Percentiles rank a stretch among this genome's conserved stretches.
phyloP scores from a whole-genome alignment of 2,797 vertebrate species.

The Babyrousa celebensis region DNA sequence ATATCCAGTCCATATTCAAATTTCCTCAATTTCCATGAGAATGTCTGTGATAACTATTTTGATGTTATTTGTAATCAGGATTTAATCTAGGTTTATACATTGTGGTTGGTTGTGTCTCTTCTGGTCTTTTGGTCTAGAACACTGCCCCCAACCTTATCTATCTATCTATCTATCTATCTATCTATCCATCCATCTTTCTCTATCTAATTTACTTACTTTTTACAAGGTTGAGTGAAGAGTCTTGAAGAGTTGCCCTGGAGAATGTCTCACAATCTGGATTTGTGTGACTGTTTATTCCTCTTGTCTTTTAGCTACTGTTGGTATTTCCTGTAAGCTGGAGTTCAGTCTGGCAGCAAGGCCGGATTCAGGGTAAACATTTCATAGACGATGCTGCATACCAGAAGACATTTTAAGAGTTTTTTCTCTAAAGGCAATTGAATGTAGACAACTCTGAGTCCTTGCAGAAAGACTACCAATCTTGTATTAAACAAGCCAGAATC shows the following conservation, averaged over 20 bases:
- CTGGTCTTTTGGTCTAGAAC: background rate
- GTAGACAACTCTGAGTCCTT: slow-evolving; percentile 59
- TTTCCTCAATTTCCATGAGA: background rate
- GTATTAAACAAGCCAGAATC: slow-evolving; percentile 57
- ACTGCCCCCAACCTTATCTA: too few species aligned
- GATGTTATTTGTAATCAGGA: background rate
- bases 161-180: too few species aligned
- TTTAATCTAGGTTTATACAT: background rate
- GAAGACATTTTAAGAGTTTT: background rate
- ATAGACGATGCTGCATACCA: background rate
- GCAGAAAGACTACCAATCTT: slow-evolving; percentile 49
- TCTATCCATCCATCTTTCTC: too few species aligned
- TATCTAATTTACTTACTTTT: background rate
- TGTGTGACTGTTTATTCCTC: background rate
- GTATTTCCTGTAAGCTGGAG: slow-evolving; percentile 9
- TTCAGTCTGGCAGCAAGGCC: background rate
- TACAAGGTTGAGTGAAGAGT: background rate
- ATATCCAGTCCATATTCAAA: background rate
- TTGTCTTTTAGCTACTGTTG: background rate
- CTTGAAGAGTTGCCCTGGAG: background rate
- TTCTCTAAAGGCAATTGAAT: slow-evolving; percentile 11
- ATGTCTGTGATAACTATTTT: background rate
- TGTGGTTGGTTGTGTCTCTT: background rate
- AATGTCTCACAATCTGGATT: background rate
- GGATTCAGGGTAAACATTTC: background rate